Evolutionary conservation across 1,140 invertebrate genomes (phyloP).

Genomic region (Bombus superbus): DNA sequence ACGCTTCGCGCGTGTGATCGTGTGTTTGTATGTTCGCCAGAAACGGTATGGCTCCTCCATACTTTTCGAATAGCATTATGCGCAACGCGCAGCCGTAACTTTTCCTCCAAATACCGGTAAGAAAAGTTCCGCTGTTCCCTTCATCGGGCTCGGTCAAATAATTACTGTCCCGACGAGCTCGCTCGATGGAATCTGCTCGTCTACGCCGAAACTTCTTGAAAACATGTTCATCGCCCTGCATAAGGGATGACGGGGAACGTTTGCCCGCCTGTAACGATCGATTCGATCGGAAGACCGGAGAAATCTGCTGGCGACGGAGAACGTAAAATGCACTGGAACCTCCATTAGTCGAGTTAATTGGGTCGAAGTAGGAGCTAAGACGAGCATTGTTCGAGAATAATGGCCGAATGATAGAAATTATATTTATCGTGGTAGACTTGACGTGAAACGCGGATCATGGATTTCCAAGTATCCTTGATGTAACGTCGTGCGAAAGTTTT

Average conservation of each 20-base stretch:
- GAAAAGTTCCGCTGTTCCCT: slow-evolving; percentile 54
- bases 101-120: slow-evolving; percentile 21
- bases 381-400: not conserved
- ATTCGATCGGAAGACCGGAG: not conserved
- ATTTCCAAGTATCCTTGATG: not conserved
- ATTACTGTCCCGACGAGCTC: slow-evolving; percentile 54
- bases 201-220: slow-evolving; percentile 41
- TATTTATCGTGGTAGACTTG: not conserved
- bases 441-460: not conserved
- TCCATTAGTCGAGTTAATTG: not conserved
- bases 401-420: not conserved
- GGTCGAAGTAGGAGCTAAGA: not conserved
- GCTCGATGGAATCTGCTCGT: slow-evolving; percentile 11
- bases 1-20: not conserved
- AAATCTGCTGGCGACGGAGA: not conserved
- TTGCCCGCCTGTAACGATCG: not conserved
- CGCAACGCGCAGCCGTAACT: slow-evolving; percentile 62
- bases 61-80: slow-evolving; percentile 47
- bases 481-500: not conserved
- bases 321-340: not conserved
- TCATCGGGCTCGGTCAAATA: slow-evolving; percentile 53
- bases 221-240: slow-evolving; percentile 32
- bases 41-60: not conserved
- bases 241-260: not conserved
- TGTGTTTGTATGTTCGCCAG: not conserved